Percentiles rank a stretch among this genome's conserved stretches.
Conservation (phyloP, 2,888 invertebrate genomes). For the Tryphoninae sp. region DNA sequence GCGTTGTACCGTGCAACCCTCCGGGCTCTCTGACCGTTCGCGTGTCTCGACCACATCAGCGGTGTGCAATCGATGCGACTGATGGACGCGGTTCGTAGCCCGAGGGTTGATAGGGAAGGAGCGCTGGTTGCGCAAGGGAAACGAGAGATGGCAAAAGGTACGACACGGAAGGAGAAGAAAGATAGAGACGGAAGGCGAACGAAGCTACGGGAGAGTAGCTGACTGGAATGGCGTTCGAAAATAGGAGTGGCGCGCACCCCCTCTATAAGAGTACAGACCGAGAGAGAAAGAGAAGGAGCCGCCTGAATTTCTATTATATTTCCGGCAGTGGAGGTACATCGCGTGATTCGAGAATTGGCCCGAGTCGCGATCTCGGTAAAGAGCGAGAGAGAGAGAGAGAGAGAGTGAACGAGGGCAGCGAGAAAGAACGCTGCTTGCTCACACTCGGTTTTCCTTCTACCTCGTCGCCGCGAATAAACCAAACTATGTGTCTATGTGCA, state of each 20-base stretch:
- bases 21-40: conserved; percentile 65
- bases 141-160: conserved; percentile 34
- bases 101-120: conserved; percentile 25
- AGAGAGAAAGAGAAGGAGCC: conserved; percentile 50
- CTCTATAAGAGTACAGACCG: conserved; percentile 18
- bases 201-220: conserved; percentile 38
- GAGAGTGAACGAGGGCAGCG: conserved; percentile 34
- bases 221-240: conserved; percentile 59
- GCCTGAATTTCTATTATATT: conserved; percentile 77
- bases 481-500: conserved; percentile 19
- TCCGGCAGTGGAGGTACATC: conserved; percentile 72
- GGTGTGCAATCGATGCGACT: conserved; percentile 66
- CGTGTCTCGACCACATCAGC: conserved; percentile 69
- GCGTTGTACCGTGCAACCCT: conserved; percentile 60
- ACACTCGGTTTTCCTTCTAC: conserved; percentile 51
- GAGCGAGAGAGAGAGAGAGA: conserved; percentile 44
- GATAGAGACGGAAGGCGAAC: conserved; percentile 21
- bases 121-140: conserved; percentile 45
- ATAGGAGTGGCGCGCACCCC: conserved; percentile 54
- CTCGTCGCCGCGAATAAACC: conserved; percentile 49
- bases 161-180: conserved; percentile 44
- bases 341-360: conserved; percentile 75
- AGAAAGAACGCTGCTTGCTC: conserved; percentile 57
- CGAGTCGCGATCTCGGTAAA: conserved; percentile 64
- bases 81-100: conserved; percentile 62